phyloP scores from a whole-genome alignment of 2,797 vertebrate species.

The Okamejei kenojei region DNA sequence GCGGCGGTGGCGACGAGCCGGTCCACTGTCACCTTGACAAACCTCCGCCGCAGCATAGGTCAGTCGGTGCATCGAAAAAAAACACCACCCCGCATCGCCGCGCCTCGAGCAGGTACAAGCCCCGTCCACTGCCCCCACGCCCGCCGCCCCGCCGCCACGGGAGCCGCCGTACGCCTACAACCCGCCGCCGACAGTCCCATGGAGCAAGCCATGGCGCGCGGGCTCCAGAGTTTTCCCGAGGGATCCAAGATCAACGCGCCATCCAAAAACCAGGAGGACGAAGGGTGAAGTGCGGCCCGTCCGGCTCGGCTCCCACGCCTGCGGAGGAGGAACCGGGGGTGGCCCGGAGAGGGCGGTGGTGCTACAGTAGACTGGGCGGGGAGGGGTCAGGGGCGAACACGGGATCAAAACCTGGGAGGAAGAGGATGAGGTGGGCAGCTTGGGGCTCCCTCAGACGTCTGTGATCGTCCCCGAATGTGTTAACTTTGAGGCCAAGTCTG shows the following conservation, averaged over 20 bases:
- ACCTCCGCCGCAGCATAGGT: not conserved
- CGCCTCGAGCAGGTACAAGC: too few species aligned
- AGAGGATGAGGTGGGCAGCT: not conserved
- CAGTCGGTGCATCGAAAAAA: too few species aligned
- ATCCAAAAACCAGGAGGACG: constrained; percentile 77
- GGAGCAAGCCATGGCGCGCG: constrained; percentile 5
- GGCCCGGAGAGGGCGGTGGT: too few species aligned
- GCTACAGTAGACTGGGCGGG: not conserved
- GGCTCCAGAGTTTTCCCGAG: constrained; percentile 64
- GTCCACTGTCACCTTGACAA: too few species aligned
- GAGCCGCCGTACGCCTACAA: not conserved
- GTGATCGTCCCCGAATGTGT: too few species aligned
- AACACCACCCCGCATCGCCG: too few species aligned
- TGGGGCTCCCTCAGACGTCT: too few species aligned
- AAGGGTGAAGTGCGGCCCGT: constrained; percentile 59
- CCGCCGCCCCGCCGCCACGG: not conserved
- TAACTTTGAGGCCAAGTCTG: not conserved
- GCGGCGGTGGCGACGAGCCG: not conserved
- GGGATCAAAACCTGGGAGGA: too few species aligned
- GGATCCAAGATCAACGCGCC: constrained; percentile 81
- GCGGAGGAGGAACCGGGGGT: too few species aligned
- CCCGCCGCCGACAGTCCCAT: not conserved
- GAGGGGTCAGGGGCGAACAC: not conserved
- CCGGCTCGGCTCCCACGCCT: not conserved
- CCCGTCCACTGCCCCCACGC: too few species aligned